Evolutionary conservation across 2,888 invertebrate species (phyloP).

Genomic region (Euspilapteryx auroguttella): DNA sequence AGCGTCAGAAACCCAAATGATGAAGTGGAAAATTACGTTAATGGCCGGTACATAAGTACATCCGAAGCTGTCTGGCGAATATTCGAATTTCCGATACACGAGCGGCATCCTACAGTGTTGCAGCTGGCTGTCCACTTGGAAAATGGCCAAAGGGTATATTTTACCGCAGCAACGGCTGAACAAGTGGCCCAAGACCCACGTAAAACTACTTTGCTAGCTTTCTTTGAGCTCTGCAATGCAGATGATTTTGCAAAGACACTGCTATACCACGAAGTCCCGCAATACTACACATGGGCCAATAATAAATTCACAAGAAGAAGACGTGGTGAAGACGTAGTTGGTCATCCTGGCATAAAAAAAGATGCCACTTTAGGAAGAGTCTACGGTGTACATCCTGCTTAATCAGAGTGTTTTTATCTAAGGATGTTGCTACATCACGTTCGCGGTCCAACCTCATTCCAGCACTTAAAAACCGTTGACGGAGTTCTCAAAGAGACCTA

Average conservation of each 20-base stretch:
- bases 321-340: constrained; percentile 9
- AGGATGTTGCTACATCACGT: constrained; percentile 6
- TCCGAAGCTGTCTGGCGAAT: constrained; percentile 9
- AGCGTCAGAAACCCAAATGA: constrained; percentile 8
- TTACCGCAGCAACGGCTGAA: constrained; percentile 8
- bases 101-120: constrained; percentile 5
- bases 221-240: constrained; percentile 13
- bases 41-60: constrained; percentile 10
- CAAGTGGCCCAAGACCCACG: constrained; percentile 8
- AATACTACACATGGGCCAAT: constrained; percentile 8
- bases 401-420: constrained; percentile 6
- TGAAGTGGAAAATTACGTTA: constrained; percentile 10
- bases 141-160: constrained; percentile 8
- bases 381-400: constrained; percentile 7
- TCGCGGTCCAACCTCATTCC: constrained; percentile 11
- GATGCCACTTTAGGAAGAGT: constrained; percentile 6
- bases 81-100: constrained; percentile 7
- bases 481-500: constrained; percentile 9
- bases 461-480: constrained; percentile 9
- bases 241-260: constrained; percentile 15
- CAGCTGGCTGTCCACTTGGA: constrained; percentile 10
- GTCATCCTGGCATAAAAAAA: constrained; percentile 9
- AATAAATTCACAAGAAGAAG: constrained; percentile 6
- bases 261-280: constrained; percentile 10
- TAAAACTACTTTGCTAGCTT: constrained; percentile 12